phyloP scores from a whole-genome alignment of 2,113 vertebrate genomes.

The Pseudopipra pipra region DNA sequence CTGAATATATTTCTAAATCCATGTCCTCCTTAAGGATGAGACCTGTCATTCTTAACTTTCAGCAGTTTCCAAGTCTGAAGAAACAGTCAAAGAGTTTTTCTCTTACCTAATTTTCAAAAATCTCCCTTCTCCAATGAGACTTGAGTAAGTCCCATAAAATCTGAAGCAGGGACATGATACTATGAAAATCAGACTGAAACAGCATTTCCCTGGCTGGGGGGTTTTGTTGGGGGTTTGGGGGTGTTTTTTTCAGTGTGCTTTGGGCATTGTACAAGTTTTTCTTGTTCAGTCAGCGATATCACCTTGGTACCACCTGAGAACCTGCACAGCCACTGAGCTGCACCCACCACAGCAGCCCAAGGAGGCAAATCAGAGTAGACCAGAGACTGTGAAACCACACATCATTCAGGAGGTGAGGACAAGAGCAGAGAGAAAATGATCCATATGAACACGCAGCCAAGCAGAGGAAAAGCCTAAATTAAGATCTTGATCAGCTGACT shows the following conservation, averaged over 20 bases:
- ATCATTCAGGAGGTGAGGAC: background rate
- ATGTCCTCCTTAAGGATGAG: background rate
- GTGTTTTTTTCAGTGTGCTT: background rate
- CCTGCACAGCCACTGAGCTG: background rate
- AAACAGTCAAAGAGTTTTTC: background rate
- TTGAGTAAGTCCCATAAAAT: background rate
- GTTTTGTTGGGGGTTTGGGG: background rate
- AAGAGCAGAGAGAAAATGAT: background rate
- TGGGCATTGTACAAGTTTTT: background rate
- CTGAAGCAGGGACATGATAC: background rate
- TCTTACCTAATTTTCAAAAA: background rate
- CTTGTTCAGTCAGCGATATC: background rate
- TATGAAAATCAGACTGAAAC: background rate
- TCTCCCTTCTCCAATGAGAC: background rate
- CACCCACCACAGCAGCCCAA: background rate
- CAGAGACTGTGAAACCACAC: background rate
- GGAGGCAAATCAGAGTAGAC: background rate
- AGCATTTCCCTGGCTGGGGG: background rate
- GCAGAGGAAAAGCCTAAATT: background rate
- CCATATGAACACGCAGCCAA: background rate
- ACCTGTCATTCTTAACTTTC: background rate
- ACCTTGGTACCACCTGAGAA: background rate
- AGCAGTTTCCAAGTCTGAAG: background rate
- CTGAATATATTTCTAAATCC: background rate
- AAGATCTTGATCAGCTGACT: background rate